phyloP scores from a whole-genome alignment of 2,888 invertebrate species.

The Euzophera pinguis region DNA sequence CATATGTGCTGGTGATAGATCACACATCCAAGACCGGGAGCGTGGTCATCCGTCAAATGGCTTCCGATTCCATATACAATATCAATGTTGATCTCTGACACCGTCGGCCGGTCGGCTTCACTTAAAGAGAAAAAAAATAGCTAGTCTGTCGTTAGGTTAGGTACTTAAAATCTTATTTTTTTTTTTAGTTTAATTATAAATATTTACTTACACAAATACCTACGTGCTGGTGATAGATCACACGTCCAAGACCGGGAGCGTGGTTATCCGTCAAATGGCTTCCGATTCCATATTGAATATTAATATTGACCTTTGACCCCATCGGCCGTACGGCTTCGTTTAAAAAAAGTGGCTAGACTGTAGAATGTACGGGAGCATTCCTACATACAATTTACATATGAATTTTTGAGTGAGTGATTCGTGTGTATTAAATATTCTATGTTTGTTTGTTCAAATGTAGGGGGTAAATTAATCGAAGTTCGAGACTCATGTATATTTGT shows the following conservation, averaged over 20 bases:
- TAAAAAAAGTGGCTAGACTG: neutral
- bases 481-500: no score
- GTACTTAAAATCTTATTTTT: no score
- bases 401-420: neutral
- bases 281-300: constrained; percentile 22
- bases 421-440: neutral
- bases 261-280: constrained; percentile 23
- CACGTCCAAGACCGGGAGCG: constrained; percentile 24
- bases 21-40: constrained; percentile 23
- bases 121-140: constrained; percentile 4
- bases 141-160: no score
- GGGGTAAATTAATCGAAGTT: no score
- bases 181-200: no score
- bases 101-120: neutral
- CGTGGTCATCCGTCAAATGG: constrained; percentile 23
- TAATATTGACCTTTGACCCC: constrained; percentile 22
- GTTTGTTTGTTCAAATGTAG: neutral
- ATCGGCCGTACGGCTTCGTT: constrained; percentile 1
- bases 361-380: constrained; percentile 2
- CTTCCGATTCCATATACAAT: constrained; percentile 22
- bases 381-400: constrained; percentile 1
- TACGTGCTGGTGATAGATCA: neutral
- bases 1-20: neutral
- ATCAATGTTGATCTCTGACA: constrained; percentile 23
- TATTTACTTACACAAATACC: neutral